Evolutionary conservation across 2,113 vertebrate genomes (phyloP).

Genomic region (Ammodytes dubius): DNA sequence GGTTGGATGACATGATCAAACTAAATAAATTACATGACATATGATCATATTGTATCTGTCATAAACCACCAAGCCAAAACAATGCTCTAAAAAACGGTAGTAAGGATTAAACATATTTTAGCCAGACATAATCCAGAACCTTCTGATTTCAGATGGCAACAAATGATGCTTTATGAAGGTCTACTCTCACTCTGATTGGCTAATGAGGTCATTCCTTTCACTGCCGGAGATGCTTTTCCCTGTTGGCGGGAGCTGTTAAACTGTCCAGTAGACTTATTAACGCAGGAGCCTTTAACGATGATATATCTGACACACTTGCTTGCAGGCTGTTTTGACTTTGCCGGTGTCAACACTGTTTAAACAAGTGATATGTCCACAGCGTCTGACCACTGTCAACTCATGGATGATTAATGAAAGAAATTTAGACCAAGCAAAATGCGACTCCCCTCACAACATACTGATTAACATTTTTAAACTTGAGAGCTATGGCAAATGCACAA

Average conservation of each 20-base stretch:
- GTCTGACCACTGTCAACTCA: background rate
- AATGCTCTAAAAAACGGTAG: no score
- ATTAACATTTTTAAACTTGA: background rate
- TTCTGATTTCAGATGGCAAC: no score
- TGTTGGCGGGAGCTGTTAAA: background rate
- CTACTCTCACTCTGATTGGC: background rate
- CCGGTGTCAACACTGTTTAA: background rate
- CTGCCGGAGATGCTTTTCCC: background rate
- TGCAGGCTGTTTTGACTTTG: background rate
- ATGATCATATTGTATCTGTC: background rate
- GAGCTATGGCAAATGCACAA: background rate
- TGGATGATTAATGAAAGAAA: background rate
- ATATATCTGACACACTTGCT: background rate
- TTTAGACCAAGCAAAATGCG: background rate
- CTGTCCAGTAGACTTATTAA: no score
- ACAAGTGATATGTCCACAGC: background rate
- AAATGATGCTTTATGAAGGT: no score
- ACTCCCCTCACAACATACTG: background rate
- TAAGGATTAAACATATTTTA: no score
- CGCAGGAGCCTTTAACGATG: background rate
- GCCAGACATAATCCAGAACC: no score
- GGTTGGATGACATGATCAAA: background rate
- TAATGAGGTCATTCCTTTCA: background rate
- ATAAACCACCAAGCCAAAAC: background rate
- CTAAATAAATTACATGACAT: background rate